Evolutionary conservation across 1,140 invertebrate genomes (phyloP), one percentile per base, ranked within the genome.

Genomic region (Drosophila varians): DNA sequence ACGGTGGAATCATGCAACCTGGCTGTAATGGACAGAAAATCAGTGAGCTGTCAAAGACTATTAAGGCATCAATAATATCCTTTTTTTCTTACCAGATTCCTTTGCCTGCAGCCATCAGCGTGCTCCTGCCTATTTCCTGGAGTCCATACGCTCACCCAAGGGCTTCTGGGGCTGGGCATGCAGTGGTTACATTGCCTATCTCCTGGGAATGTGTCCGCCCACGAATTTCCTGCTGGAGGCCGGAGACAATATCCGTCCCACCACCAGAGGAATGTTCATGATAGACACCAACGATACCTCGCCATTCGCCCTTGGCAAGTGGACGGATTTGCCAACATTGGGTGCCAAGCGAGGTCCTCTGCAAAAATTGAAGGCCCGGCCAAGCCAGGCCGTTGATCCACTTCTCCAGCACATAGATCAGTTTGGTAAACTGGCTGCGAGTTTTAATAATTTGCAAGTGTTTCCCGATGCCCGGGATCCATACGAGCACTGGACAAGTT

Each of bases 91-190:
- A 40, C 0, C 14, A 91, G 90, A 91, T 66, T 74, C 87, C 2
- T 91, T 91, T 74, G 84, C 87, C 4, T 96, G 95, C 77, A 93
- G 94, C 64, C 95, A 96, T 74, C 95, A 96, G 69, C 90, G 95
- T 36, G 93, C 95, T 0, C 93, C 94, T 0, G 90, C 92, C 2
- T 95, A 95, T 60, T 96, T 94, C 62, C 93, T 94, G 0, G 95
- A 96, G 83, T 96, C 95, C 0, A 94, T 96, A 26, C 94, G 93
- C 60, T 92, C 93, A 1, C 68, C 92, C 3, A 62, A 91, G 2
- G 95, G 95, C 1, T 96, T 96, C 74, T 94, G 93, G 92, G 94
- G 94, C 3, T 95, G 93, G 92, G 92, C 93, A 0, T 96, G 95
- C 78, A 80, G 92, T 8, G 92, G 92, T 1, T 93, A 93, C 60